Conservation (phyloP, 1,140 invertebrate species). For the Hycleus phaleratus region DNA sequence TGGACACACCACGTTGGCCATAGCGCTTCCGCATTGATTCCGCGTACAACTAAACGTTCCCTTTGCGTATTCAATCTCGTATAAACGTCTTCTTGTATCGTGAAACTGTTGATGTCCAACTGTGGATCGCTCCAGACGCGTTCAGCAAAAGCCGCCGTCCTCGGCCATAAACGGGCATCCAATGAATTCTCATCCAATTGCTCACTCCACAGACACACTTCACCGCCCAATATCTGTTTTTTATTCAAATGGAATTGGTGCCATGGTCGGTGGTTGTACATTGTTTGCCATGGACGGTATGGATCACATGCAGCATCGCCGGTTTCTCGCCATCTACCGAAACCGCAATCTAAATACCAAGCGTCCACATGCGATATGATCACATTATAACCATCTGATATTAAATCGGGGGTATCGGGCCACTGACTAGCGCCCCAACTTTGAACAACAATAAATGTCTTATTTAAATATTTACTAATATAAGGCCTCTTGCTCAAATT, state of each 20-base stretch:
- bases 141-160: conserved; percentile 58
- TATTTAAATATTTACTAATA: conserved; percentile 50
- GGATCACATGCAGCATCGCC: conserved; percentile 68
- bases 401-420: conserved; percentile 62
- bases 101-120: conserved; percentile 22
- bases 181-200: conserved; percentile 53
- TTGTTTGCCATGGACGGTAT: conserved; percentile 73
- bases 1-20: conserved; percentile 69
- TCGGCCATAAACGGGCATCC: conserved; percentile 62
- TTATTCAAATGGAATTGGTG: conserved; percentile 33
- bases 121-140: conserved; percentile 46
- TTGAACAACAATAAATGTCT: conserved; percentile 53
- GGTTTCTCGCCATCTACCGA: conserved; percentile 66
- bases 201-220: conserved; percentile 66
- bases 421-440: conserved; percentile 72
- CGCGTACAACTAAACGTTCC: conserved; percentile 52
- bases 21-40: conserved; percentile 58
- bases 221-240: conserved; percentile 52
- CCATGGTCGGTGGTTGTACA: conserved; percentile 76
- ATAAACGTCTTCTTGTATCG: conserved; percentile 50
- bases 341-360: conserved; percentile 80
- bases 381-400: conserved; percentile 66
- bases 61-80: conserved; percentile 57
- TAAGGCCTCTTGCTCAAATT: conserved; percentile 67
- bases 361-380: conserved; percentile 77